Conservation (phyloP, 2,797 vertebrate genomes). For the Esox lucius region DNA sequence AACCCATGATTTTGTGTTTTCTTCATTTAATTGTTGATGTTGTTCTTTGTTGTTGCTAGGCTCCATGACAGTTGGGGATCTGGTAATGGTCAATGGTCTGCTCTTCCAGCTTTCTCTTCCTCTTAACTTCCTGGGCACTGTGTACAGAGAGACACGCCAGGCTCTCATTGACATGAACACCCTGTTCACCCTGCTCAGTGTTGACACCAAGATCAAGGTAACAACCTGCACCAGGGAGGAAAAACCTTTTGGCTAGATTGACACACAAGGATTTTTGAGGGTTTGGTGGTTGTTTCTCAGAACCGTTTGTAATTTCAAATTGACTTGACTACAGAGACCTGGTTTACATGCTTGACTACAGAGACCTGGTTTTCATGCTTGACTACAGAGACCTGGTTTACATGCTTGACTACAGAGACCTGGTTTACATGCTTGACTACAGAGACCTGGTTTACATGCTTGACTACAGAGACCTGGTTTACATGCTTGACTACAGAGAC, state of each 20-base stretch:
- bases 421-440: conserved; percentile 6
- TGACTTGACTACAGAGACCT: too few relatives aligned
- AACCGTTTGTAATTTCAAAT: too few relatives aligned
- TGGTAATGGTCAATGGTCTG: conserved; percentile 98
- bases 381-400: too few relatives aligned
- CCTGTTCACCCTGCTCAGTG: conserved; percentile 91
- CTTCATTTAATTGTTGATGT: conserved; percentile 56
- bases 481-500: too few relatives aligned
- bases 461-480: too few relatives aligned
- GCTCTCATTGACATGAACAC: conserved; percentile 98
- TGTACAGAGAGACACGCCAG: conserved; percentile 98
- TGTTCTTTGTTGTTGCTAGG: conserved; percentile 68
- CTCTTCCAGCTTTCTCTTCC: conserved; percentile 97
- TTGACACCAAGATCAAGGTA: conserved; percentile 97
- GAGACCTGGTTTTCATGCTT: too few relatives aligned
- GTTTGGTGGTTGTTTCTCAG: too few relatives aligned
- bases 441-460: too few relatives aligned
- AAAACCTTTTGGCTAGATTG: too few relatives aligned
- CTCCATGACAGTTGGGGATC: conserved; percentile 91
- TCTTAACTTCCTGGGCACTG: conserved; percentile 96
- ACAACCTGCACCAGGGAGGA: conserved; percentile 29
- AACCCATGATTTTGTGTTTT: conserved; percentile 97
- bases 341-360: too few relatives aligned
- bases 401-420: conserved; percentile 17
- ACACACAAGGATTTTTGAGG: too few relatives aligned